Percentiles rank a stretch among this genome's conserved stretches.
Conservation (phyloP, 2,113 vertebrate species). For the Panthera tigris region DNA sequence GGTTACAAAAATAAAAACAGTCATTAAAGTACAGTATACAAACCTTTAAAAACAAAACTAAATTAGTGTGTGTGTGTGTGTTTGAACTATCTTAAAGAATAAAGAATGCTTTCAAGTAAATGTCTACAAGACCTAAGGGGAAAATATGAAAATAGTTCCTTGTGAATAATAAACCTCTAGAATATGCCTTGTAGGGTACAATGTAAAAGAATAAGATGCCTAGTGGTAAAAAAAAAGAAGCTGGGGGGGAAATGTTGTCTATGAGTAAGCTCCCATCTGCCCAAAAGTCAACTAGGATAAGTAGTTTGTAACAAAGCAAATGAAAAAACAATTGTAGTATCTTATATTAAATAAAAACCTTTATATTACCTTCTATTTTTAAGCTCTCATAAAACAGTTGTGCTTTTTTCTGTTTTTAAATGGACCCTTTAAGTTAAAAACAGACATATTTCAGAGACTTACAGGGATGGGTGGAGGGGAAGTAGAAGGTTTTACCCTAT, state of each 20-base stretch:
- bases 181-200: neutral
- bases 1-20: neutral
- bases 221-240: neutral
- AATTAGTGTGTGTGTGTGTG: neutral
- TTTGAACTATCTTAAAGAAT: neutral
- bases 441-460: neutral
- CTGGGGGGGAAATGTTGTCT: neutral
- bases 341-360: neutral
- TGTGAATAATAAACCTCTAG: constrained; percentile 27
- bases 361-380: constrained; percentile 20
- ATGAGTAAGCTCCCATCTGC: neutral
- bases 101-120: constrained; percentile 59
- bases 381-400: constrained; percentile 21
- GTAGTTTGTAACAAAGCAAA: neutral
- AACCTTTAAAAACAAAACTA: neutral
- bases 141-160: neutral
- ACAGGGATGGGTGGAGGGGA: neutral
- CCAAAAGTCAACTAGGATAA: neutral
- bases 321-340: neutral
- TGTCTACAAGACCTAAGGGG: neutral
- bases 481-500: neutral
- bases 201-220: constrained; percentile 15
- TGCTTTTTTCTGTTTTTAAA: constrained; percentile 24
- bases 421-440: neutral
- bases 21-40: neutral